Base-by-base conservation (phyloP, 2,888 invertebrate genomes). In the Scaptomyza tumidula region DNA sequence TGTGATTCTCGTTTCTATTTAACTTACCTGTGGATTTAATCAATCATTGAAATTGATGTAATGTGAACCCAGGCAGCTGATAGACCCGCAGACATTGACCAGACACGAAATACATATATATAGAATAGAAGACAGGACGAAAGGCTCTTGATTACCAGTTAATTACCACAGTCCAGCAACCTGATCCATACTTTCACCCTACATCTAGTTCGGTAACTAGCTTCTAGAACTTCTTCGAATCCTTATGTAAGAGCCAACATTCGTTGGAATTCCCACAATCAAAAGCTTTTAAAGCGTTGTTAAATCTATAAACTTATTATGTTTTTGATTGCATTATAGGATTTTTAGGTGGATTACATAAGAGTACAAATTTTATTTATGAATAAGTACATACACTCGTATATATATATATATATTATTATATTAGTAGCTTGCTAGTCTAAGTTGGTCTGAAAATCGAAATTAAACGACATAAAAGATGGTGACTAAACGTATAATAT, bases 31-130 rank as follows among this genome's bases (percentile, higher is more conserved):
- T 61, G 66, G 1, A 2, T 19, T 56, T 54, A 70, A 48, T 45
- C 53, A 70, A 59, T 59, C 71, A 62, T 58, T 67, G 57, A 70
- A 10, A 53, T 19, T 54, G 56, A 39, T 69, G 86, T 78, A 85
- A 85, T 78, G 68, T 56, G 71, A 84, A 63, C 62, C 63, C 39
- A 52, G 37, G 27, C 79, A 75, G 71, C 78, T 69, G 60, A 59
- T 63, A 57, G 39, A 60, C 31, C 54, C 44, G 57, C 60, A 60
- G 74, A 54, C 74, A 57, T 39, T 33, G 33, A 55, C 59, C 70
- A 81, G 79, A 78, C 71, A 56, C 41, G n/a, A 41, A 29, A 31
- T n/a, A n/a, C n/a, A n/a, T n/a, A 19, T 2, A 19, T 19, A 19
- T 55, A 6, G 16, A 54, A 0, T 6, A 48, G 48, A 31, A 13